These are phyloP conservation scores for Rachycentron canadum DNA, from an alignment of 2,797 vertebrate species.

Conservation along the genomic window DNA sequence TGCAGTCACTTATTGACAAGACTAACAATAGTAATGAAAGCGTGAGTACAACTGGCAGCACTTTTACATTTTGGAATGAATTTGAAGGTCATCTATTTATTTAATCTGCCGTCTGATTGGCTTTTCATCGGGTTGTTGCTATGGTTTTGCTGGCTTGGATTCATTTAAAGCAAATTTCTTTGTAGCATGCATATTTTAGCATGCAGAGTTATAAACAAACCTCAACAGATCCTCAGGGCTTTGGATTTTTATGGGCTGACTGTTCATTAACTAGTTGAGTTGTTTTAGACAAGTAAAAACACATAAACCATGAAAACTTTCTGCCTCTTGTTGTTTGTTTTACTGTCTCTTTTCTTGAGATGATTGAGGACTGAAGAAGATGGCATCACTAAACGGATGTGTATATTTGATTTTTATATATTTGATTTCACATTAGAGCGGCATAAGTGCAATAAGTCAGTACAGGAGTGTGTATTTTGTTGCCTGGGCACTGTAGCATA, in stretches of 20 bases:
- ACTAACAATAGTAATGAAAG: slow-evolving; percentile 63
- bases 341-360: neutral
- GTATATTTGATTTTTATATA: neutral
- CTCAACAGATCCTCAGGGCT: neutral
- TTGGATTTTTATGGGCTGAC: neutral
- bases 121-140: slow-evolving; percentile 67
- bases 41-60: slow-evolving; percentile 32
- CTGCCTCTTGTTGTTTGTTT: neutral
- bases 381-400: neutral
- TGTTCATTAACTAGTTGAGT: neutral
- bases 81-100: slow-evolving; percentile 62
- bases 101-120: slow-evolving; percentile 61
- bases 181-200: slow-evolving; percentile 23
- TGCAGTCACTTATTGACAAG: slow-evolving; percentile 61
- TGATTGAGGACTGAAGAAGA: neutral
- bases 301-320: neutral
- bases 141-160: slow-evolving; percentile 52
- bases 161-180: slow-evolving; percentile 55
- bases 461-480: slow-evolving; percentile 33
- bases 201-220: slow-evolving; percentile 6
- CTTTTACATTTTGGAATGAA: slow-evolving; percentile 59
- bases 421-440: slow-evolving; percentile 21
- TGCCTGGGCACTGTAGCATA: slow-evolving; percentile 24
- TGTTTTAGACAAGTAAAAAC: neutral
- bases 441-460: slow-evolving; percentile 10